Percentiles rank a stretch among this genome's conserved stretches.
Evolutionary conservation across 2,797 vertebrate species (phyloP).

Genomic region (Coracias cyanogaster): DNA sequence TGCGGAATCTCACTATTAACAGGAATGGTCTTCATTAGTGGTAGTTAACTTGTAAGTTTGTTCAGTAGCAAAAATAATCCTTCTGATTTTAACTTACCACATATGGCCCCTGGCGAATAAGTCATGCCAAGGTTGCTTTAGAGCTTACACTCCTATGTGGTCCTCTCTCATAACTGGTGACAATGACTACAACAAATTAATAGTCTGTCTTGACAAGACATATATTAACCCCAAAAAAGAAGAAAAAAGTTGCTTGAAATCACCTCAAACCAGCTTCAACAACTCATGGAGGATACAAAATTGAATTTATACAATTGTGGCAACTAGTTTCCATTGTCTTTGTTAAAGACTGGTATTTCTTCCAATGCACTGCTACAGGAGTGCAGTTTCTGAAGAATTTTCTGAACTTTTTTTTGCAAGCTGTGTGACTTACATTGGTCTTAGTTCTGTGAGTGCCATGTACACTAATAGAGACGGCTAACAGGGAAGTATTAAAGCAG

Average conservation of each 20-base stretch:
- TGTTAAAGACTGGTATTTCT: not conserved
- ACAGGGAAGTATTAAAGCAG: not conserved
- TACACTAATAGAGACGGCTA: too few relatives aligned
- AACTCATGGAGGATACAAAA: not conserved
- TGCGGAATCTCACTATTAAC: not conserved
- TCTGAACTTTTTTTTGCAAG: not conserved
- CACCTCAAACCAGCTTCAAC: not conserved
- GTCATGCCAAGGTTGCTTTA: not conserved
- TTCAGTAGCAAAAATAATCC: constrained; percentile 4
- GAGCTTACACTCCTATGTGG: not conserved
- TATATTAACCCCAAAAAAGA: not conserved
- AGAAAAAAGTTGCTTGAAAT: not conserved
- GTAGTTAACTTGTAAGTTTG: not conserved
- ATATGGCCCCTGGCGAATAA: not conserved
- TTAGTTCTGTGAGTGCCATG: not conserved
- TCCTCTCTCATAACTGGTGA: not conserved
- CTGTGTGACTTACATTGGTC: not conserved
- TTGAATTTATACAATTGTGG: not conserved
- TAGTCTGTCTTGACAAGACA: not conserved
- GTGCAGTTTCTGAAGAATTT: not conserved
- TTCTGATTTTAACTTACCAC: not conserved
- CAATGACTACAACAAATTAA: not conserved
- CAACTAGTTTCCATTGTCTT: not conserved
- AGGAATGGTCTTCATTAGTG: not conserved
- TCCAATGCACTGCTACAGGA: not conserved